Conservation (phyloP, 2,888 invertebrate genomes). For the Nesidiocoris tenuis region DNA sequence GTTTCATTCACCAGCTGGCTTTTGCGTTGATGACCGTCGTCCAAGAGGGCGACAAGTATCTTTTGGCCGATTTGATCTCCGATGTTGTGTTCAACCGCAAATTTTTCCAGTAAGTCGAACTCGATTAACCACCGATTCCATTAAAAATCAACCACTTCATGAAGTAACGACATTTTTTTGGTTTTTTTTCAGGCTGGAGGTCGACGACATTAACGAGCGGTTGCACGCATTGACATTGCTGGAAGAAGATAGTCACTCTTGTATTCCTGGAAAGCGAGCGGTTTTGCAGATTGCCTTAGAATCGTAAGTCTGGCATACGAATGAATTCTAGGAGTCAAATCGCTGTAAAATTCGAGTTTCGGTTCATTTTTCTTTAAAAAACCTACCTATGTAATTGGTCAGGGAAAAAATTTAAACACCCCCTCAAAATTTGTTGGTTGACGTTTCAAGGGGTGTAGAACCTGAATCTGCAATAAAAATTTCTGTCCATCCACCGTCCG, state of each 20-base stretch:
- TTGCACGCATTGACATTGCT: slow-evolving; percentile 22
- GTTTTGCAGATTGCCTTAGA: slow-evolving; percentile 33
- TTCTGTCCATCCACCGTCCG: no score
- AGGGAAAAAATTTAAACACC: no score
- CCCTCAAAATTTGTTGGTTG: no score
- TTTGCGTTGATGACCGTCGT: slow-evolving; percentile 45
- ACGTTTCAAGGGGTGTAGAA: no score
- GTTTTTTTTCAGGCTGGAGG: slow-evolving; percentile 21
- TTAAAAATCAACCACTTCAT: not conserved
- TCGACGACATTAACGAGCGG: slow-evolving; percentile 37
- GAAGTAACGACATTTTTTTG: not conserved
- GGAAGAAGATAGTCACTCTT: slow-evolving; percentile 15
- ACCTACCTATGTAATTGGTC: no score
- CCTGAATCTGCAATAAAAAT: no score
- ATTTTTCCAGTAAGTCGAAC: slow-evolving; percentile 48
- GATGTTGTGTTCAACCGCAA: slow-evolving; percentile 48
- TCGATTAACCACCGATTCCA: no score
- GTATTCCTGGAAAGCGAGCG: slow-evolving; percentile 17
- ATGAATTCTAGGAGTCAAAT: not conserved
- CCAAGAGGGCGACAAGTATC: slow-evolving; percentile 46
- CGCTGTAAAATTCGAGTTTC: not conserved
- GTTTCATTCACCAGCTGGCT: slow-evolving; percentile 45
- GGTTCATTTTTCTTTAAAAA: no score
- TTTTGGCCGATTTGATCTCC: slow-evolving; percentile 45
- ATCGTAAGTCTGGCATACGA: slow-evolving; percentile 25